These are phyloP conservation scores for Bufo bufo DNA, from an alignment of 2,113 vertebrate genomes.

Conservation along the genomic window DNA sequence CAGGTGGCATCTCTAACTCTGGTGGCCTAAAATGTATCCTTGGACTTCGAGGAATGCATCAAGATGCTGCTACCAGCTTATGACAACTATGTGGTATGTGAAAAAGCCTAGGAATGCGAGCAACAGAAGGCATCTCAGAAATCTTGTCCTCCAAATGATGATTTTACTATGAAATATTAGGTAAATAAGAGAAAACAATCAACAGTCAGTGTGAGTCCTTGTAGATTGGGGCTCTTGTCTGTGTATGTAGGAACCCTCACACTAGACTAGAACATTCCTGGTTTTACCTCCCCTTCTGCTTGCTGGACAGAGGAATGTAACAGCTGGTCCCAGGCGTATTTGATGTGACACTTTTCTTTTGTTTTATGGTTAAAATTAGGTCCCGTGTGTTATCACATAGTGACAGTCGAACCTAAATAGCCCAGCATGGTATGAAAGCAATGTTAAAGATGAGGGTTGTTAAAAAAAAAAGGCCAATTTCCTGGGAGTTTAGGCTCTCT, in stretches of 20 bases:
- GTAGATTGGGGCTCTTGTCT: background rate
- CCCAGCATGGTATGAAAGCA: background rate
- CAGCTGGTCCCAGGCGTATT: slow-evolving; percentile 25
- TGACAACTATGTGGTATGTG: slow-evolving; percentile 46
- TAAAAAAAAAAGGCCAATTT: background rate
- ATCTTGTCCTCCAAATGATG: background rate
- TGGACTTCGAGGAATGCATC: slow-evolving; percentile 48
- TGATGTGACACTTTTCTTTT: slow-evolving; percentile 39
- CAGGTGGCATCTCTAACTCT: slow-evolving; percentile 46
- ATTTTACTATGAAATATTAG: background rate
- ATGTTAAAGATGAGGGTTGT: background rate
- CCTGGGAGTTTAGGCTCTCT: background rate
- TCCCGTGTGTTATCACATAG: slow-evolving; percentile 2
- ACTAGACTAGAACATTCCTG: slow-evolving; percentile 16
- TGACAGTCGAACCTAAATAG: slow-evolving; percentile 32
- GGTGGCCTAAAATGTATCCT: slow-evolving; percentile 29
- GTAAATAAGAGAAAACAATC: background rate
- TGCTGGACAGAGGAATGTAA: slow-evolving; percentile 33
- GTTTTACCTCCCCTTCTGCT: slow-evolving; percentile 8
- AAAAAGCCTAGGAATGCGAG: slow-evolving; percentile 35
- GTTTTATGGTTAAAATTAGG: slow-evolving; percentile 50
- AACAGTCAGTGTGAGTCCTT: background rate
- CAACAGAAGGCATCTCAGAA: slow-evolving; percentile 11
- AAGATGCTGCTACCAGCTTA: slow-evolving; percentile 23
- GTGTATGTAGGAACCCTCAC: background rate